Base-by-base conservation (phyloP, 2,113 vertebrate genomes). In the Heterocephalus glaber region DNA sequence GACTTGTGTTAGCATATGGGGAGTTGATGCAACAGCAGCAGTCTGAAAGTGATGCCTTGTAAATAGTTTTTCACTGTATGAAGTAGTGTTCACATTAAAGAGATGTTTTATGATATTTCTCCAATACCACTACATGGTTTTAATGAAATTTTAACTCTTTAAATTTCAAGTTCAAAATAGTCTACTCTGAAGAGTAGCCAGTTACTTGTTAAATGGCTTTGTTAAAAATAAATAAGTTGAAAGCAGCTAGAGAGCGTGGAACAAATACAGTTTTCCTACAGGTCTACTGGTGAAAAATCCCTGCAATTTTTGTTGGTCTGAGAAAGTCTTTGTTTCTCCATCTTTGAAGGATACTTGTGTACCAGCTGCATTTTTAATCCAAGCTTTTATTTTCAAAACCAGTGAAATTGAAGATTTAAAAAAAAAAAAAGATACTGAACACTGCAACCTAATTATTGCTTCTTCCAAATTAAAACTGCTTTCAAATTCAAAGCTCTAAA, bases 11-110 rank as follows among this genome's bases (percentile, higher is more conserved):
- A 97, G 97, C 98, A 95, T 92, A 96, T 96, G 96, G 97, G 97
- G 90, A 94, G 97, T 95, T 70, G 85, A 97, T 95, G 96, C 91
- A 66, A 90, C 91, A 95, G 97, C 98, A 98, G 95, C 98, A 92
- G 97, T 97, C 87, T 22, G 96, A 97, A 98, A 98, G 97, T 88
- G 93, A 98, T 97, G 95, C 87, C 93, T 95, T 98, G 98, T 98
- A 98, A 98, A 98, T 98, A 98, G 89, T 98, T 99, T 98, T 98
- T 98, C 98, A 98, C 98, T 98, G 98, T 98, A 98, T 98, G 98
- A 98, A 96, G 97, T 98, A 97, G 98, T 98, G 98, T 98, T 98
- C 97, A 98, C 98, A 98, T 98, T 98, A 98, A 98, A 98, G 97
- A 97, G 87, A 96, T 97, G 98, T 98, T 98, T 99, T 99, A 98